Percentiles rank a stretch among this genome's conserved stretches.
Evolutionary conservation across 2,797 vertebrate species (phyloP).

Genomic region (Clarias platycephalus): DNA sequence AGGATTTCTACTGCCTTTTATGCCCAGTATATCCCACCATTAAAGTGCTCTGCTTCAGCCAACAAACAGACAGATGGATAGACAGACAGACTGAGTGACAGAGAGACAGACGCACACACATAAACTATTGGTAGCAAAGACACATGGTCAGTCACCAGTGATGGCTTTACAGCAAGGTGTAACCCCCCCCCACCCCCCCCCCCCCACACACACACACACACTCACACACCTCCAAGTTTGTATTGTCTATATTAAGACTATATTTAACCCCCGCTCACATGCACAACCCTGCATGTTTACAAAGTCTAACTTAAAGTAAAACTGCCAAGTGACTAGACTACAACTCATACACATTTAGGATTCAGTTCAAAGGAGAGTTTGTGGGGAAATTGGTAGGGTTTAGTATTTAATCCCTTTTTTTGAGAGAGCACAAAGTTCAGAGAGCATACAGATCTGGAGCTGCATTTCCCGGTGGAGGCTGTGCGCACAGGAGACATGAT

Average conservation of each 20-base stretch:
- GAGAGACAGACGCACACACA: constrained; percentile 17
- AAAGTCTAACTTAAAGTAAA: constrained; percentile 55
- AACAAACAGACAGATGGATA: background rate
- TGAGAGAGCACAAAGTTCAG: constrained; percentile 63
- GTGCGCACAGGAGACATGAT: constrained; percentile 69
- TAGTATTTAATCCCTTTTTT: constrained; percentile 68
- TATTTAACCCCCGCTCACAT: constrained; percentile 69
- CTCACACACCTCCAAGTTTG: constrained; percentile 24
- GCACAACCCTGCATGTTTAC: constrained; percentile 55
- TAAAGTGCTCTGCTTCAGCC: constrained; percentile 6
- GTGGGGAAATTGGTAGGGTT: constrained; percentile 61
- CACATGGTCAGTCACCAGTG: constrained; percentile 69
- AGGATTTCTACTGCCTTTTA: constrained; percentile 47
- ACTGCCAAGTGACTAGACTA: constrained; percentile 34
- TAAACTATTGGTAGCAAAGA: constrained; percentile 63
- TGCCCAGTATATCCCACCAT: constrained; percentile 34
- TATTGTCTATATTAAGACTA: constrained; percentile 62
- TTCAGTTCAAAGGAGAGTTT: constrained; percentile 42
- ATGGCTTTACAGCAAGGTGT: constrained; percentile 69
- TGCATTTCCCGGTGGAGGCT: constrained; percentile 39
- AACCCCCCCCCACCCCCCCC: background rate
- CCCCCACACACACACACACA: too few relatives aligned
- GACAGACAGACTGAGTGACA: constrained; percentile 24
- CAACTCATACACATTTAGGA: constrained; percentile 40
- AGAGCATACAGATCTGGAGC: constrained; percentile 39